Evolutionary conservation across 2,888 invertebrate species (phyloP), one percentile per base, ranked within the genome.

Genomic region (Creontiades dilutus): DNA sequence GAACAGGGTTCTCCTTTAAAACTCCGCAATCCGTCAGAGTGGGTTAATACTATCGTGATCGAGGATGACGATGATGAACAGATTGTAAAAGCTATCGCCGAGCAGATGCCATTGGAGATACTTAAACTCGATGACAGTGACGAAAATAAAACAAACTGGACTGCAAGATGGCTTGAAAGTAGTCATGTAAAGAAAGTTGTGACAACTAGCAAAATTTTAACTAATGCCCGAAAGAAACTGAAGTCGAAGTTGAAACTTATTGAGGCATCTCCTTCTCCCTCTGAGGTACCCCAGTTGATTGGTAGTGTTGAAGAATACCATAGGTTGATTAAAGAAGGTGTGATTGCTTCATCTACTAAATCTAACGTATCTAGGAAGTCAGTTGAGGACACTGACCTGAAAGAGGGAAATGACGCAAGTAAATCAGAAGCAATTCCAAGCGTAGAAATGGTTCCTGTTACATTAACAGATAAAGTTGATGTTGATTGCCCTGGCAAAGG

Each of bases 161-260:
- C 91, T 27, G 90, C 91, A 78, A 90, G 91, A 81, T 91, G 91
- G 92, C 91, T 92, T 23, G 91, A 92, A 61, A 92, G 92, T 37
- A 91, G 92, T 76, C 91, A 91, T 75, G 92, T 92, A 0, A 91
- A 92, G 90, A 92, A 92, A 48, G 92, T 92, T 37, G 91, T 92
- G 46, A 91, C 91, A 48, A 92, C 92, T 11, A 92, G 92, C 90
- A 92, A 92, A 90, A 91, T 92, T 46, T 92, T 92, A 89, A 91
- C 92, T n/a, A 92, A 91, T 86, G 91, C 92, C 75, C 90, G 92
- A 52, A 92, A 92, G 78, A 91, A 91, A 52, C 91, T 92, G 90
- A 90, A 90, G 55, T 47, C 46, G 78, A 86, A 82, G 57, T 82
- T 82, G 23, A 89, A 89, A 84, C 7, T 27, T 5, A n/a, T 78